Conservation (phyloP, 2,113 vertebrate species). For the Equus przewalskii region DNA sequence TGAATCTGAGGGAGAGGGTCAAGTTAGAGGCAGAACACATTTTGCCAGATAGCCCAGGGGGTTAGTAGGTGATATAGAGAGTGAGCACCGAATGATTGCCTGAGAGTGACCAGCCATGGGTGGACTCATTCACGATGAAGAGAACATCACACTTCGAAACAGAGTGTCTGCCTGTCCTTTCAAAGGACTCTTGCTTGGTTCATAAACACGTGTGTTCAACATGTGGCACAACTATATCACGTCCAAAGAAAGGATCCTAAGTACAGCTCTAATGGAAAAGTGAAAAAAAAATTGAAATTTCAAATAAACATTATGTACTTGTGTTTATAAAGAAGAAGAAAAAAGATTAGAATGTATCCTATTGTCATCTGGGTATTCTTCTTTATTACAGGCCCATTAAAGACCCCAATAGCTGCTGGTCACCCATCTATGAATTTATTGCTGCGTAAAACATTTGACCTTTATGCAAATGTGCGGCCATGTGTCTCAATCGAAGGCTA, state of each 20-base stretch:
- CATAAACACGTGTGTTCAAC: accelerated
- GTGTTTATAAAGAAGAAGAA: not conserved
- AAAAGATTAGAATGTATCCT: not conserved
- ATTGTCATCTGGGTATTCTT: not conserved
- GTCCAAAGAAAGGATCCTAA: not conserved
- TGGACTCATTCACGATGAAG: not conserved
- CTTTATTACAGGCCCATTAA: conserved; percentile 92
- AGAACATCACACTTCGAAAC: no score
- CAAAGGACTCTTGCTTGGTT: not conserved
- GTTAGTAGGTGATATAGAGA: not conserved
- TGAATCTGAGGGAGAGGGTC: not conserved
- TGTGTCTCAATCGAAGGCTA: conserved; percentile 98
- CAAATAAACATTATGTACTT: not conserved
- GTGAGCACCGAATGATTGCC: not conserved
- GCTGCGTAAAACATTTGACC: conserved; percentile 96
- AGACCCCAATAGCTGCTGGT: conserved; percentile 97
- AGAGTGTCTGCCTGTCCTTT: not conserved
- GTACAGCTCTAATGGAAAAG: not conserved
- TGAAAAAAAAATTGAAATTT: not conserved
- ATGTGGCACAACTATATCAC: not conserved
- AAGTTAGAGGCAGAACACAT: not conserved
- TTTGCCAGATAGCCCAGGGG: not conserved
- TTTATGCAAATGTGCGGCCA: conserved; percentile 96
- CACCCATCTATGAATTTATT: conserved; percentile 98
- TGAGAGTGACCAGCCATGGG: not conserved